phyloP scores from a whole-genome alignment of 2,797 vertebrate species.

The Poecilia picta region DNA sequence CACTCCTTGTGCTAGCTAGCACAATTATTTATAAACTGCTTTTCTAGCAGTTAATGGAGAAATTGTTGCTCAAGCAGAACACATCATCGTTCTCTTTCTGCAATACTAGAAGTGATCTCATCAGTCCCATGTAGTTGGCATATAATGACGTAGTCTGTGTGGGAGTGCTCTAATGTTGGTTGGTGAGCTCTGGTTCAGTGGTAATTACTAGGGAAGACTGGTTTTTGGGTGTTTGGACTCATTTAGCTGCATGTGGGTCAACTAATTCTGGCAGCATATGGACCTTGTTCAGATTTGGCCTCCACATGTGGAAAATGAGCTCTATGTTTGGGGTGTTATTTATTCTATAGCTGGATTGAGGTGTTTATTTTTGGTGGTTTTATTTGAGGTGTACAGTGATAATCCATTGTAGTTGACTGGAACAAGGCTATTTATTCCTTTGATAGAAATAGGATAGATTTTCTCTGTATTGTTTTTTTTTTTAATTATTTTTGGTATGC shows the following conservation, averaged over 20 bases:
- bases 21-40: background rate
- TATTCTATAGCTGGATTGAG: conserved; percentile 1
- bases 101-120: background rate
- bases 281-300: background rate
- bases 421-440: conserved; percentile 1
- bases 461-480: background rate
- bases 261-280: conserved; percentile 2
- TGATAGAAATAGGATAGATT: background rate
- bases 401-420: background rate
- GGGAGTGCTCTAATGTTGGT: conserved; percentile 7
- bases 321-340: conserved; percentile 8
- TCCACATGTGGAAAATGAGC: background rate
- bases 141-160: conserved; percentile 1
- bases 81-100: background rate
- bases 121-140: background rate
- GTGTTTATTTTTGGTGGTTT: background rate
- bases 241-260: background rate
- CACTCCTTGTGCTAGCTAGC: background rate
- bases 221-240: background rate
- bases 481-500: background rate
- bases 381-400: background rate
- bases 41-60: background rate
- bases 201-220: background rate
- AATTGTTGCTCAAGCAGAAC: background rate
- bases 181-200: conserved; percentile 2